A percentile compares a stretch with the other conserved stretches of the same genome.
phyloP scores from a whole-genome alignment of 2,888 invertebrate species.

The Cactoblastis cactorum region DNA sequence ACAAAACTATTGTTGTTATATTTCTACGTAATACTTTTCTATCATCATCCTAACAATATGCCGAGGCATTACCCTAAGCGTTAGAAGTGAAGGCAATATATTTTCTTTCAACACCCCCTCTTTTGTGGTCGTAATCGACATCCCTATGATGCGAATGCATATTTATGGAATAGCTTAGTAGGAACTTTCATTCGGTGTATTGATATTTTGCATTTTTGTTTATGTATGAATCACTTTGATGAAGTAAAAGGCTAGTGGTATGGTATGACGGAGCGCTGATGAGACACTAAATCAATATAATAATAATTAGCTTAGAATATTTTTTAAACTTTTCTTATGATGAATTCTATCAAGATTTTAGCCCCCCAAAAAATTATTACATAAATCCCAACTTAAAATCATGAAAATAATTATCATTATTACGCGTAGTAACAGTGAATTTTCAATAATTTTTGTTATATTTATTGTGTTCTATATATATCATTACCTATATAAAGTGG shows the following conservation, averaged over 20 bases:
- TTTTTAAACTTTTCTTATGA: background rate
- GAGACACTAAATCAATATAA: background rate
- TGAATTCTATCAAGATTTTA: too few relatives aligned
- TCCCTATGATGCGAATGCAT: slow-evolving; percentile 13
- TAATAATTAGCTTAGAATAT: background rate
- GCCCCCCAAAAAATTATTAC: too few relatives aligned
- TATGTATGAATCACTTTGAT: background rate
- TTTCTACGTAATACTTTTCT: background rate
- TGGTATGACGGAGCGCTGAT: too few relatives aligned
- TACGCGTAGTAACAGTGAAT: too few relatives aligned
- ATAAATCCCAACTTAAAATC: too few relatives aligned
- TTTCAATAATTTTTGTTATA: too few relatives aligned
- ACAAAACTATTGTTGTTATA: background rate
- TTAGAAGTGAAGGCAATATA: slow-evolving; percentile 10
- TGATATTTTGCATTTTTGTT: slow-evolving; percentile 6
- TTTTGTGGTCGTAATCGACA: slow-evolving; percentile 13
- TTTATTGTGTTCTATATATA: too few relatives aligned
- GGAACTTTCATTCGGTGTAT: slow-evolving; percentile 6
- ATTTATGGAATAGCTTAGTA: slow-evolving; percentile 13
- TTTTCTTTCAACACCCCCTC: slow-evolving; percentile 10
- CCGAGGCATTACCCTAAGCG: slow-evolving; percentile 10
- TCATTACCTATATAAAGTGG: too few relatives aligned
- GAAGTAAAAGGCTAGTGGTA: background rate
- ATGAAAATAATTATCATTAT: too few relatives aligned
- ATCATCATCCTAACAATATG: slow-evolving; percentile 10